phyloP scores from a whole-genome alignment of 1,140 invertebrate species.

The Trichonephila clavata region DNA sequence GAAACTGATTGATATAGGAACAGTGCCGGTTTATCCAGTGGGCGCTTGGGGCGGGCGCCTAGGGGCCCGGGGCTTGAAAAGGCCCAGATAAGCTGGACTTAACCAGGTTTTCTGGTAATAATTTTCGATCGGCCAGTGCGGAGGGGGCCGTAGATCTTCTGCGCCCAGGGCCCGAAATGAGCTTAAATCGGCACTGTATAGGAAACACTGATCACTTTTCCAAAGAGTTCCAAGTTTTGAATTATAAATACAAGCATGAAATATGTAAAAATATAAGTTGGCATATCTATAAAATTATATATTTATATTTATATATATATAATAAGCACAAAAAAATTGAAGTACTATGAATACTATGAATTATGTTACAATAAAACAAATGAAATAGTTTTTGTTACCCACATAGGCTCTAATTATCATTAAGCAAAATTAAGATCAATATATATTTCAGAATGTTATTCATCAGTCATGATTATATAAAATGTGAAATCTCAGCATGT shows the following conservation, averaged over 20 bases:
- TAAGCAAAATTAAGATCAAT: background rate
- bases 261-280: background rate
- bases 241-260: background rate
- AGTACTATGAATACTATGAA: background rate
- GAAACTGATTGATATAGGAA: background rate
- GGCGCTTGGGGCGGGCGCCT: no score
- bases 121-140: no score
- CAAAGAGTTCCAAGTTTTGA: background rate
- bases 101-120: no score
- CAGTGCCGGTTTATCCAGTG: no score
- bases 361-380: background rate
- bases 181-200: no score
- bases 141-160: no score
- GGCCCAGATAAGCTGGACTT: no score
- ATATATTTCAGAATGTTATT: background rate
- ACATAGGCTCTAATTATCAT: background rate
- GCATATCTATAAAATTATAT: background rate
- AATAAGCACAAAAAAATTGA: background rate
- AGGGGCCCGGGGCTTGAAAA: no score
- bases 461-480: conserved; percentile 12
- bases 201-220: background rate
- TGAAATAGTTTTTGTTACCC: background rate
- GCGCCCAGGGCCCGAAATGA: no score
- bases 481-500: conserved; percentile 15
- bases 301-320: background rate